Evolutionary conservation across 2,113 vertebrate genomes (phyloP), one percentile per base, ranked within the genome.

Genomic region (Sarotherodon lohbergeri): DNA sequence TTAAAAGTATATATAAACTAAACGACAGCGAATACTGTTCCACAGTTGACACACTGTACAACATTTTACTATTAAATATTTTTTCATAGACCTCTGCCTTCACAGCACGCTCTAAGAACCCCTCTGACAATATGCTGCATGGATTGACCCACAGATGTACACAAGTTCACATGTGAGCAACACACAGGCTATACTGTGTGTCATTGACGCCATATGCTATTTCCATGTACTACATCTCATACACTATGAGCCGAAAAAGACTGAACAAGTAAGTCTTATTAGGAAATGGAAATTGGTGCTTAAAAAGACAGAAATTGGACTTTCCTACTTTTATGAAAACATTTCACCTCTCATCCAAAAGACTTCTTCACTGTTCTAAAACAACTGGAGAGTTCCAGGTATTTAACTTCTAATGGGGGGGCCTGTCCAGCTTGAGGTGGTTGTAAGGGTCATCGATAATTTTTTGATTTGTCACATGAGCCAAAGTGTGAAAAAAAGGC

Each of bases 21-120:
- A 41, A 24, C 0, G 8, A 73, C 39, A 24, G 22, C 2, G 0
- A 16, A 46, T 43, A 27, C 1, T 0, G 9, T 46, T 73, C 66
- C 66, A 73, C 39, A 43, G 14, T 24, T 46, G 39, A 27, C 13
- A 46, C 1, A 9, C 13, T 27, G 7, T 27, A 43, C 7, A 73
- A 73, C 3, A 46, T 46, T 43, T 71, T 27, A 46, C 2, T 73
- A 3, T 43, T 6, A 66, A 66, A 66, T 2, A n/a, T 66, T 39
- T 66, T 39, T 66, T 71, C 34, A 41, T 1, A 41, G 22, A 68
- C 6, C 6, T 68, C 63, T 41, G 39, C 8, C 24, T 71, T 71
- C 66, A 46, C 22, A 46, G 22, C 13, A 71, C 43, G 66, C 12
- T 24, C 39, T 43, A 71, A 24, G 66, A 71, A 6, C 8, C 12